Evolutionary conservation across 2,113 vertebrate species (phyloP).

Genomic region (Myrmophylax atrothorax): DNA sequence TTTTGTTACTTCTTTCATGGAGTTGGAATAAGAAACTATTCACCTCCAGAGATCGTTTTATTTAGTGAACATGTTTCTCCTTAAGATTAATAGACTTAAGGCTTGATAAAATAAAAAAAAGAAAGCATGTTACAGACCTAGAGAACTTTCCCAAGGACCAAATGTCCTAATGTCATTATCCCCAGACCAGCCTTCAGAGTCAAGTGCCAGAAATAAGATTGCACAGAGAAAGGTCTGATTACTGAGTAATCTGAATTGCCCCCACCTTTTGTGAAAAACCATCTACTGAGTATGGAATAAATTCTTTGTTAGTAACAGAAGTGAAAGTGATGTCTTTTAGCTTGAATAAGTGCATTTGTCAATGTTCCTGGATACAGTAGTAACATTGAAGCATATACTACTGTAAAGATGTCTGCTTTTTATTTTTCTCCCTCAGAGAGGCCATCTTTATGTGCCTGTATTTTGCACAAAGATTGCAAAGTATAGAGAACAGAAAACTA

Average conservation of each 20-base stretch:
- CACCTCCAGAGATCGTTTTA: background rate
- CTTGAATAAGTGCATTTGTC: background rate
- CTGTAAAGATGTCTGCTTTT: background rate
- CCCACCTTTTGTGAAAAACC: background rate
- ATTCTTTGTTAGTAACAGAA: background rate
- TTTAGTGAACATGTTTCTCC: background rate
- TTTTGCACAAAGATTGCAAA: background rate
- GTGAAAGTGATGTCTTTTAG: background rate
- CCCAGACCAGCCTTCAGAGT: background rate
- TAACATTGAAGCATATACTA: background rate
- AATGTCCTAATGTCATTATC: background rate
- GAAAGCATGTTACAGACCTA: background rate
- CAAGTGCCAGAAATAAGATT: background rate
- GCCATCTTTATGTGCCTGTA: background rate
- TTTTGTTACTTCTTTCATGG: background rate
- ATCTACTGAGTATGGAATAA: background rate
- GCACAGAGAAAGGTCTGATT: background rate
- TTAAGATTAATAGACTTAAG: background rate
- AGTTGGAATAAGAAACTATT: background rate
- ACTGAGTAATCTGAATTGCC: background rate
- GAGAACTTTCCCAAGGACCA: background rate
- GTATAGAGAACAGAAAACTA: background rate
- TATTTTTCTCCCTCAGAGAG: fast-evolving
- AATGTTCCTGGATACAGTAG: background rate
- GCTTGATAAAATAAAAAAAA: background rate